These are phyloP conservation scores for Halichondria panicea DNA, from an alignment of 37 sponge, comb jelly and placozoan species.

Conservation along the genomic window DNA sequence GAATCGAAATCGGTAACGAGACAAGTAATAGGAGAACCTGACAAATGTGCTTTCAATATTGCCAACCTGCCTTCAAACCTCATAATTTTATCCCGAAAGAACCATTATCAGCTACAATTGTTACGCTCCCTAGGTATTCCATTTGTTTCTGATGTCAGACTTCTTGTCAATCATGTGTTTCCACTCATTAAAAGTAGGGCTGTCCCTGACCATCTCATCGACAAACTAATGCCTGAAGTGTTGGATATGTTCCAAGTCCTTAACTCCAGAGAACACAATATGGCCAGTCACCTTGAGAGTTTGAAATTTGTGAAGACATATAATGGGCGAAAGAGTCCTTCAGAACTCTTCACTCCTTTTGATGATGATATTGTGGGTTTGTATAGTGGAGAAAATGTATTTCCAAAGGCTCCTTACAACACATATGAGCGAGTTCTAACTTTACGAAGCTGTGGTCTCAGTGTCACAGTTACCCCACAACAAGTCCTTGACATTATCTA, in stretches of 20 bases:
- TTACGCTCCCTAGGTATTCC: conserved; percentile 3
- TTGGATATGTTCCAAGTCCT: conserved; percentile 12
- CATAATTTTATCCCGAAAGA: conserved; percentile 1
- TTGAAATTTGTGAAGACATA: conserved; percentile 13
- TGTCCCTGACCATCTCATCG: not conserved
- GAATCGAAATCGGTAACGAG: not conserved
- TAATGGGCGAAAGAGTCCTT: not conserved
- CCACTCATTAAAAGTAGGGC: conserved; percentile 21
- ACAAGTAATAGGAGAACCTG: conserved; percentile 21
- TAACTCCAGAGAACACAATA: not conserved
- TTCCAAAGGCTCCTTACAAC: conserved; percentile 21
- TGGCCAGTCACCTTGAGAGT: not conserved
- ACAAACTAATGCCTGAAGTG: conserved; percentile 24
- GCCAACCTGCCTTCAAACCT: conserved; percentile 11
- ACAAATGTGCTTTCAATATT: conserved; percentile 1
- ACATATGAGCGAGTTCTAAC: not conserved
- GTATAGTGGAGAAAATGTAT: conserved; percentile 24
- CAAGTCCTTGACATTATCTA: conserved; percentile 34
- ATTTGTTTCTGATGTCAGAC: conserved; percentile 10
- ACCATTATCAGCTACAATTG: conserved; percentile 6
- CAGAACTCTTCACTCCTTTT: too few relatives aligned
- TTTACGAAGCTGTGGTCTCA: conserved; percentile 21
- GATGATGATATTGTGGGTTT: conserved; percentile 1
- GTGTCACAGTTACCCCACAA: conserved; percentile 18
- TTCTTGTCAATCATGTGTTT: conserved; percentile 12